Percentiles rank a stretch among this genome's conserved stretches.
Evolutionary conservation across 2,888 invertebrate species (phyloP).

Genomic region (Clusia tigrina): DNA sequence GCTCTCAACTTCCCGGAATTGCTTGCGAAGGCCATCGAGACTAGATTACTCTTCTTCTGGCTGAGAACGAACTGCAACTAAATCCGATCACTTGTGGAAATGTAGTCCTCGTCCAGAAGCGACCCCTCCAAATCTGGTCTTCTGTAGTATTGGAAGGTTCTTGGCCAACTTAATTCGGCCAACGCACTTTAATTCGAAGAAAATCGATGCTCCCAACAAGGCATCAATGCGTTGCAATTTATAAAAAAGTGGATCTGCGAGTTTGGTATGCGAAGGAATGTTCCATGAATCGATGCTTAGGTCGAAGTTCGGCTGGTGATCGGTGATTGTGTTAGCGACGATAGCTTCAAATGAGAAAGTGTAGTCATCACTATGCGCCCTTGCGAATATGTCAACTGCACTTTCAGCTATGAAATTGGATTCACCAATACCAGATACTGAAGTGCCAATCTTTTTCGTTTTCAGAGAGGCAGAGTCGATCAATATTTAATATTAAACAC

Average conservation of each 20-base stretch:
- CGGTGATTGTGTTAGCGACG: conserved; percentile 20
- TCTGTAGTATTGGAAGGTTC: conserved; percentile 27
- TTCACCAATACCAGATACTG: conserved; percentile 1
- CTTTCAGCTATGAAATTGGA: neutral
- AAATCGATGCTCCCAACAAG: conserved; percentile 14
- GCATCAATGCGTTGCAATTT: conserved; percentile 16
- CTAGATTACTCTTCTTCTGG: conserved; percentile 9
- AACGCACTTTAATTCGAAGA: conserved; percentile 23
- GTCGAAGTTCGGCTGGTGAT: conserved; percentile 25
- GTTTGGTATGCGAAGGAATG: conserved; percentile 28
- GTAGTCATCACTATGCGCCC: neutral
- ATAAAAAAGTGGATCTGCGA: conserved; percentile 32
- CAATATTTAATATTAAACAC: too few relatives aligned
- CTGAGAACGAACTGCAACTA: neutral
- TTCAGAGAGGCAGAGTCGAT: too few relatives aligned
- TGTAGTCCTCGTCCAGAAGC: conserved; percentile 20
- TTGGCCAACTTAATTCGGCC: conserved; percentile 20
- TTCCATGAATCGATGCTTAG: conserved; percentile 28
- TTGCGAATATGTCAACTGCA: neutral
- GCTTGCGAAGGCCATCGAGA: conserved; percentile 15
- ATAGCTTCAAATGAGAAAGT: conserved; percentile 11
- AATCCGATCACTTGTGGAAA: conserved; percentile 4
- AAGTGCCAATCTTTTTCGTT: neutral
- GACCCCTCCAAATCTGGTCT: conserved; percentile 31
- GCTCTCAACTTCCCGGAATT: conserved; percentile 15